A percentile compares a stretch with the other conserved stretches of the same genome.
These are phyloP conservation scores for Neotoxoptera formosana DNA, from an alignment of 1,140 invertebrate species.

Conservation along the genomic window DNA sequence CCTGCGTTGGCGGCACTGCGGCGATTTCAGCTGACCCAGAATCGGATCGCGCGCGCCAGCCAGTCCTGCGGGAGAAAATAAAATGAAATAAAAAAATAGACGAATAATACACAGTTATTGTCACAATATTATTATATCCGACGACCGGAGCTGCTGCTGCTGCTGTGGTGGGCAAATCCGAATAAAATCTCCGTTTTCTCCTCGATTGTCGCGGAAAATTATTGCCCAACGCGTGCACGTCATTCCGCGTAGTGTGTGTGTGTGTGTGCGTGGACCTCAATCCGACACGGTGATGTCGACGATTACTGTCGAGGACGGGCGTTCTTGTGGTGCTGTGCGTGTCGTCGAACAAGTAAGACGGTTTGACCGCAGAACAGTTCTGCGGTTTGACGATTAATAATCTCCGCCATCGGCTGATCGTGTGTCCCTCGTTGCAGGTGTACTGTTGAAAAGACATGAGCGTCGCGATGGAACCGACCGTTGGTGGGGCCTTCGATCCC, in stretches of 20 bases:
- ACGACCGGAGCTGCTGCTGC: neutral
- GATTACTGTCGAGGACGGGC: neutral
- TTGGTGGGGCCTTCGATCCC: constrained; percentile 20
- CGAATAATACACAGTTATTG: neutral
- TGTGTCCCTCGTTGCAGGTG: neutral
- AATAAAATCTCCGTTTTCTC: neutral
- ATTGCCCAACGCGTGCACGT: neutral
- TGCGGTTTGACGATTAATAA: neutral
- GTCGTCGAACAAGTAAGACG: neutral
- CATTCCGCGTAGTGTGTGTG: neutral
- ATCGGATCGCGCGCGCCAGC: constrained; percentile 4
- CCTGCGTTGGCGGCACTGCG: constrained; percentile 49
- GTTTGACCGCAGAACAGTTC: neutral
- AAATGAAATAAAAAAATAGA: neutral
- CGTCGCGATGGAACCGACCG: constrained; percentile 37
- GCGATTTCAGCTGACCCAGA: constrained; percentile 53
- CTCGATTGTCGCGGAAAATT: neutral
- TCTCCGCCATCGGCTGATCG: neutral
- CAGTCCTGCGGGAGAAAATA: neutral
- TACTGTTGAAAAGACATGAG: constrained; percentile 31
- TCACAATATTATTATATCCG: neutral
- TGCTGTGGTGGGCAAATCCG: no score
- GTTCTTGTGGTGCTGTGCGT: neutral
- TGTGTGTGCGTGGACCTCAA: neutral
- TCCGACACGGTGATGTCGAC: neutral